Conservation (phyloP, 2,113 vertebrate genomes). For the Cyprinus carpio region DNA sequence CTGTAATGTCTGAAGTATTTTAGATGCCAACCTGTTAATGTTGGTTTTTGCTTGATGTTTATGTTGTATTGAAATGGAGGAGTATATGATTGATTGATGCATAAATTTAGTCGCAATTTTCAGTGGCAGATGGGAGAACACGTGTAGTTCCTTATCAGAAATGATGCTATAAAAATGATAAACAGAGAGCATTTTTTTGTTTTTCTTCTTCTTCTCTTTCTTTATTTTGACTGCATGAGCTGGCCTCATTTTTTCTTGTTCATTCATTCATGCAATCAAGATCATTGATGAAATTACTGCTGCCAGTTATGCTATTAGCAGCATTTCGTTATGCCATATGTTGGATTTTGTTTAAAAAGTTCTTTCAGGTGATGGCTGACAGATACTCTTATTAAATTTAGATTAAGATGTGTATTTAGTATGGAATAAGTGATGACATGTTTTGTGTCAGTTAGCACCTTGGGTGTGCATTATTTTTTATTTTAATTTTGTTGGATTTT, state of each 20-base stretch:
- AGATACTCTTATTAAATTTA: too few species aligned
- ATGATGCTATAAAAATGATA: too few species aligned
- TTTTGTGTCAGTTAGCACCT: too few species aligned
- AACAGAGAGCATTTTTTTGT: too few species aligned
- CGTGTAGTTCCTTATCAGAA: too few species aligned
- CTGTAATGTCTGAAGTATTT: not conserved
- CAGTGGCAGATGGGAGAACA: too few species aligned
- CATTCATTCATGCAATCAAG: too few species aligned
- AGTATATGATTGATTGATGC: not conserved
- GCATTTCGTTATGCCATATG: not conserved
- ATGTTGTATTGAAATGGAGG: not conserved
- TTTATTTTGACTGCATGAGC: not conserved
- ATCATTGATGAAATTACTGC: too few species aligned
- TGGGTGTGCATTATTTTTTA: too few species aligned
- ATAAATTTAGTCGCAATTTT: not conserved
- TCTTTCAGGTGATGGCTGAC: not conserved
- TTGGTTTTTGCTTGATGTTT: not conserved
- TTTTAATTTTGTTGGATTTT: too few species aligned
- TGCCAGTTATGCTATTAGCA: not conserved
- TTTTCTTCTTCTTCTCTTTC: not conserved
- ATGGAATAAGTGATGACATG: too few species aligned
- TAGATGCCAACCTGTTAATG: not conserved
- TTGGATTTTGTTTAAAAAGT: not conserved
- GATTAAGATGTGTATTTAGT: not conserved
- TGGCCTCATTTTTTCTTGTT: not conserved